Conservation (phyloP, 2,113 vertebrate species). For the Callorhinus ursinus region DNA sequence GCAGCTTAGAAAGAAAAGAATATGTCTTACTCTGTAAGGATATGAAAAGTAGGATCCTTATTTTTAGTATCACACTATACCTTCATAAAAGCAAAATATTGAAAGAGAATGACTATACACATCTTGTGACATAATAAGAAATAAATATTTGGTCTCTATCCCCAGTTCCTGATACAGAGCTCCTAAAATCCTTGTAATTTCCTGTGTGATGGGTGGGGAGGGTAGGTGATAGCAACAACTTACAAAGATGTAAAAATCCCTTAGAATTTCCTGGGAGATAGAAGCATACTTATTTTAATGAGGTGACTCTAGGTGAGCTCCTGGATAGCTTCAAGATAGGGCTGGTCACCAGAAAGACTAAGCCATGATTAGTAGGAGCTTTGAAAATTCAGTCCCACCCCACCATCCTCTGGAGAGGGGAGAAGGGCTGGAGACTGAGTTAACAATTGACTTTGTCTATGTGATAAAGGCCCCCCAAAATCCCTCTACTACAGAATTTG, state of each 20-base stretch:
- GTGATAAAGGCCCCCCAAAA: neutral
- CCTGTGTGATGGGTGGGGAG: too few species aligned
- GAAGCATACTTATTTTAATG: neutral
- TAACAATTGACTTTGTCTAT: neutral
- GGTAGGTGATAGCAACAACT: neutral
- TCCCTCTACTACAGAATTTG: neutral
- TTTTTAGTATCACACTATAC: neutral
- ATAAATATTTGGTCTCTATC: neutral
- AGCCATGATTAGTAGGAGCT: neutral
- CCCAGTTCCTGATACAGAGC: neutral
- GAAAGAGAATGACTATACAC: neutral
- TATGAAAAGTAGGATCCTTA: neutral
- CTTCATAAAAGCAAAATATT: conserved; percentile 21
- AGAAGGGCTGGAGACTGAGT: neutral
- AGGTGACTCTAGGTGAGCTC: neutral
- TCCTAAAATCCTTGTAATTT: neutral
- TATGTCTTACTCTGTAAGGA: neutral
- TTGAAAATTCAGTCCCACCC: neutral
- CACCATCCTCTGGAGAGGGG: neutral
- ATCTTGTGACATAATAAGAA: neutral
- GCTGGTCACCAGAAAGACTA: neutral
- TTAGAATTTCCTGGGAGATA: neutral
- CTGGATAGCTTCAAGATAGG: neutral
- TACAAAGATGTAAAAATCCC: neutral
- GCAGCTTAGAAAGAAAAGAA: neutral